Conservation (phyloP, 2,888 invertebrate genomes). For the Linnaemya vulpina region DNA sequence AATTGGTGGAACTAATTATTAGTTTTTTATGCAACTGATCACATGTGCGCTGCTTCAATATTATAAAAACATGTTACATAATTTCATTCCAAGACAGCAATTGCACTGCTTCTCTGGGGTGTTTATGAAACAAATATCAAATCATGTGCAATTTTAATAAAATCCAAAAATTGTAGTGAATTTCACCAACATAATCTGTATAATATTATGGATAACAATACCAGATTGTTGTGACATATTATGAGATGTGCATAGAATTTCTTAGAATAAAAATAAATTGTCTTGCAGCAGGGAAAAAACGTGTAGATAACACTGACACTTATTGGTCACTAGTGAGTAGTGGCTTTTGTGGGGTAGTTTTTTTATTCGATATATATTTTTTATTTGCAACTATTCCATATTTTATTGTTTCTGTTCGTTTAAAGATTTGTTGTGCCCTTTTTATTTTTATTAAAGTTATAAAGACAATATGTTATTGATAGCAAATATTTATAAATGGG, state of each 20-base stretch:
- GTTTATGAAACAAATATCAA: slow-evolving; percentile 22
- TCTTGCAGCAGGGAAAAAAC: slow-evolving; percentile 12
- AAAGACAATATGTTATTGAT: slow-evolving; percentile 59
- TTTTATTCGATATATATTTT: neutral
- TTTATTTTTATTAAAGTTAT: slow-evolving; percentile 56
- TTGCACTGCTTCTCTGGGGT: neutral
- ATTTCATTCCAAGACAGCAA: neutral
- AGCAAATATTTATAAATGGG: slow-evolving; percentile 40
- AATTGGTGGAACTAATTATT: neutral
- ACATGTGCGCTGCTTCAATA: slow-evolving; percentile 44
- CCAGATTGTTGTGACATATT: slow-evolving; percentile 69
- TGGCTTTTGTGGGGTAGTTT: slow-evolving; percentile 55
- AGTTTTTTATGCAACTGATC: slow-evolving; percentile 28
- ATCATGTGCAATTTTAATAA: slow-evolving; percentile 39
- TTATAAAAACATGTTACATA: slow-evolving; percentile 42
- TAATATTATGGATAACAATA: slow-evolving; percentile 35
- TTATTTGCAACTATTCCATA: slow-evolving; percentile 3
- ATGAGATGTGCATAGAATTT: slow-evolving; percentile 58
- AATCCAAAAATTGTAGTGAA: slow-evolving; percentile 1
- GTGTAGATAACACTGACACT: slow-evolving; percentile 44
- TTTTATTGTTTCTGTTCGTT: slow-evolving; percentile 10
- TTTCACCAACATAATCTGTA: slow-evolving; percentile 20
- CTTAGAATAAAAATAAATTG: slow-evolving; percentile 32
- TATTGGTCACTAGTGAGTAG: slow-evolving; percentile 58
- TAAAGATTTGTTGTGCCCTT: slow-evolving; percentile 37